Evolutionary conservation across 2,797 vertebrate genomes (phyloP).

Genomic region (Myotis myotis): DNA sequence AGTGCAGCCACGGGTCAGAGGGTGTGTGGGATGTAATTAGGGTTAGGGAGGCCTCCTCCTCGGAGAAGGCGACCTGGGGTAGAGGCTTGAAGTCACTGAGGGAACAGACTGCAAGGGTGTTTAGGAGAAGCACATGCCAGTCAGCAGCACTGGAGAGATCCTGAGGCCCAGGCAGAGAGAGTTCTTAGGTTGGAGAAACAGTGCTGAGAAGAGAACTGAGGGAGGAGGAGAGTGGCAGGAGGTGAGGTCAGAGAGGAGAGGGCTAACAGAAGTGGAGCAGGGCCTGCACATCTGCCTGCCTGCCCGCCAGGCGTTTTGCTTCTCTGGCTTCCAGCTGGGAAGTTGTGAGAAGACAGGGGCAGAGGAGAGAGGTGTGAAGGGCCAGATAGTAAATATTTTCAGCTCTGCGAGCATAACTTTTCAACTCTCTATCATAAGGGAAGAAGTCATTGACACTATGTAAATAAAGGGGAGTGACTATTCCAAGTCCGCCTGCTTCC

Average conservation of each 20-base stretch:
- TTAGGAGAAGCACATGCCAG: not conserved
- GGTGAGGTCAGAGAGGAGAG: not conserved
- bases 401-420: not conserved
- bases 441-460: not conserved
- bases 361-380: not conserved
- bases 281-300: not conserved
- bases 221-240: not conserved
- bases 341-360: too few species aligned
- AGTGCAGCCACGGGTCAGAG: rapidly evolving
- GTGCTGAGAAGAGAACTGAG: not conserved
- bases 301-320: too few species aligned
- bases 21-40: too few species aligned
- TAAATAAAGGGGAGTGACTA: not conserved
- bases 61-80: not conserved
- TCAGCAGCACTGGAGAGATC: not conserved
- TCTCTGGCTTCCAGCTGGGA: not conserved
- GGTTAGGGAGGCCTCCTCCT: not conserved
- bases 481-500: not conserved
- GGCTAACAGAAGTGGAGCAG: rapidly evolving
- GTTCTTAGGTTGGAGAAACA: not conserved
- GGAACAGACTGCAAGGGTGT: not conserved
- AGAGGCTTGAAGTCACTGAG: not conserved
- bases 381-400: not conserved
- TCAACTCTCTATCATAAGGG: not conserved
- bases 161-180: not conserved